A percentile compares a stretch with the other conserved stretches of the same genome.
These are phyloP conservation scores for rat (Rattus norvegicus) DNA, from an alignment of 2,113 vertebrate species.

Conservation along the genomic window GRCr8 NC_086024.1:90226501-90227000, in stretches of 20 bases:
- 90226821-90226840: slow-evolving; percentile 18
- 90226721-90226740: slow-evolving; percentile 46
- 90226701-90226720: neutral
- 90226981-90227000: neutral
- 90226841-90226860: neutral
- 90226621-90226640: neutral
- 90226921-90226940: neutral
- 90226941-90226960: neutral
- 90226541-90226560: neutral
- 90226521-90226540: neutral
- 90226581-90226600: neutral
- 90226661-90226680: neutral
- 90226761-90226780: slow-evolving; percentile 47
- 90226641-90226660: slow-evolving; percentile 36
- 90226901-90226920: neutral
- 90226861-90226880: slow-evolving; percentile 8
- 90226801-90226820: slow-evolving; percentile 42
- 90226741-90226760: slow-evolving; percentile 30
- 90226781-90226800: slow-evolving; percentile 56
- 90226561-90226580: neutral
- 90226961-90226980: neutral
- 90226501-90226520: neutral
- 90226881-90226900: neutral
- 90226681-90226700: slow-evolving; percentile 21
- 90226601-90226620: neutral